A percentile compares a stretch with the other conserved stretches of the same genome.
Conservation (phyloP, 1,140 invertebrate genomes). For the Cardiocondyla obscurior region DNA sequence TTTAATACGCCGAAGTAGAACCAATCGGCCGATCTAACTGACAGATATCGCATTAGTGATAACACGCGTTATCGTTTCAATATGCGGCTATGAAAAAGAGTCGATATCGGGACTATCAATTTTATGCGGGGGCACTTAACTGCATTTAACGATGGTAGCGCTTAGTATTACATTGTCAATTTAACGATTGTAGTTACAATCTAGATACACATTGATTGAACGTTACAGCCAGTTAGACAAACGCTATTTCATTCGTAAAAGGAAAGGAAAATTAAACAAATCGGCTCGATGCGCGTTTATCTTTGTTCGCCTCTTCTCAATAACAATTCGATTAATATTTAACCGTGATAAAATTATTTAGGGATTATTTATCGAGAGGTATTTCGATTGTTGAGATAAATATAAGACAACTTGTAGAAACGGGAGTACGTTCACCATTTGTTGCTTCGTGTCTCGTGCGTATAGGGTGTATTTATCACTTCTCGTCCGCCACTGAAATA, state of each 20-base stretch:
- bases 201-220: not conserved
- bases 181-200: not conserved
- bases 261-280: too few species aligned
- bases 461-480: constrained; percentile 18
- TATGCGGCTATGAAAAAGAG: not conserved
- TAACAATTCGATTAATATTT: too few species aligned
- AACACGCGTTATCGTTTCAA: constrained; percentile 17
- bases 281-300: too few species aligned
- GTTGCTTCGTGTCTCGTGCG: not conserved
- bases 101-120: constrained; percentile 17
- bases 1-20: not conserved
- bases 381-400: not conserved
- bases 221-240: not conserved
- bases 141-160: not conserved
- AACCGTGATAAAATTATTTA: too few species aligned
- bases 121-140: not conserved
- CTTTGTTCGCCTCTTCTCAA: too few species aligned
- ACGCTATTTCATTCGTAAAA: not conserved
- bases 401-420: not conserved
- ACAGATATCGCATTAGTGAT: constrained; percentile 26
- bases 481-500: constrained; percentile 22
- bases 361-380: not conserved
- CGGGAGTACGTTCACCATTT: not conserved
- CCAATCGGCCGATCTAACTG: not conserved
- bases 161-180: not conserved